phyloP scores from a whole-genome alignment of 92 coral and sea anemone genomes.

The Meandrina meandrites region DNA sequence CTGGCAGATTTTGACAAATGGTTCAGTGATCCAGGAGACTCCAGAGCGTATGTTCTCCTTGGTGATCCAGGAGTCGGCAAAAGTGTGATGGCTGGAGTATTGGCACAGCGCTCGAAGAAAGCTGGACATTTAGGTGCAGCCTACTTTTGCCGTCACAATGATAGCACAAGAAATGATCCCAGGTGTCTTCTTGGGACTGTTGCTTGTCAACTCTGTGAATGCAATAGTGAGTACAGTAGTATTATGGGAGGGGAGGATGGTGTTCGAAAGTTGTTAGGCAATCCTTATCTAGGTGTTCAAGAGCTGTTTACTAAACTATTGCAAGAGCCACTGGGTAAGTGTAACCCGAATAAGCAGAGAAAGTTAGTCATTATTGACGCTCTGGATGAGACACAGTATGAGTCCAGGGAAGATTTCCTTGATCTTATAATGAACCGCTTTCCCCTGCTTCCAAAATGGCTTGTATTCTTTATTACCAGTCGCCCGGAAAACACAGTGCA shows the following conservation, averaged over 20 bases:
- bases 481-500: constrained; percentile 55
- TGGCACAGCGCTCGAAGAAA: constrained; percentile 30
- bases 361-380: constrained; percentile 57
- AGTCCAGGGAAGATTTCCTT: constrained; percentile 49
- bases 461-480: constrained; percentile 52
- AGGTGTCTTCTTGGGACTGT: constrained; percentile 55
- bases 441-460: constrained; percentile 52
- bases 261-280: constrained; percentile 26
- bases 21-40: constrained; percentile 41
- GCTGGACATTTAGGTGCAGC: constrained; percentile 47
- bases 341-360: background rate
- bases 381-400: constrained; percentile 49
- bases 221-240: constrained; percentile 29
- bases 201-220: constrained; percentile 40
- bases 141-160: constrained; percentile 54
- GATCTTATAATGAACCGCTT: constrained; percentile 39
- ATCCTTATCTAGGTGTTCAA: constrained; percentile 39
- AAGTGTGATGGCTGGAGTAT: constrained; percentile 58
- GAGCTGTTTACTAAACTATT: constrained; percentile 56
- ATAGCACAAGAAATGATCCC: constrained; percentile 48
- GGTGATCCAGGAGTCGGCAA: constrained; percentile 64
- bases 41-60: constrained; percentile 48
- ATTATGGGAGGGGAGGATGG: constrained; percentile 41
- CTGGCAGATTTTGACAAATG: constrained; percentile 38
- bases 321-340: constrained; percentile 47